Conservation (phyloP, 2,888 invertebrate species). For the Nomada ferruginata region DNA sequence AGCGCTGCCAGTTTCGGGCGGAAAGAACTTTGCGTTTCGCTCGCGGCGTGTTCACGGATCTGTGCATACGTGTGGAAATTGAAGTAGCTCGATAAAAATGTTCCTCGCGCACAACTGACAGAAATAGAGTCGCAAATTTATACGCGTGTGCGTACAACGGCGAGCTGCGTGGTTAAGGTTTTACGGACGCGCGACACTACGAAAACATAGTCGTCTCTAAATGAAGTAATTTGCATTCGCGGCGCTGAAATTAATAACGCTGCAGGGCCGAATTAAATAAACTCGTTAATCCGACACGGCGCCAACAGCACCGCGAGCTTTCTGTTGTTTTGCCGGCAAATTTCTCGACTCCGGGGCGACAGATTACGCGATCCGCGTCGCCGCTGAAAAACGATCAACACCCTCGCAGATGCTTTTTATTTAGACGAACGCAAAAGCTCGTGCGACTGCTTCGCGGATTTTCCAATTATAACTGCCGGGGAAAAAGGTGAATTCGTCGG, state of each 20-base stretch:
- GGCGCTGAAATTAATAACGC: slow-evolving; percentile 69
- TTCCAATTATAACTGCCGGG: too few relatives aligned
- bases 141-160: slow-evolving; percentile 12
- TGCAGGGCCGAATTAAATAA: slow-evolving; percentile 60
- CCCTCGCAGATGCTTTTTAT: not conserved
- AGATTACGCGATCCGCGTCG: slow-evolving; percentile 25
- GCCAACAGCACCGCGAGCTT: slow-evolving; percentile 48
- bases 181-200: not conserved
- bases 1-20: too few relatives aligned
- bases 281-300: slow-evolving; percentile 66
- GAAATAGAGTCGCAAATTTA: not conserved
- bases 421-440: not conserved
- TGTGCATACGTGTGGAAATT: too few relatives aligned
- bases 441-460: not conserved
- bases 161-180: not conserved
- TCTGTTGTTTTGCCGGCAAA: slow-evolving; percentile 19
- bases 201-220: slow-evolving; percentile 32
- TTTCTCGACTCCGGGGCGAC: slow-evolving; percentile 27
- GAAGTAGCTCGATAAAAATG: too few relatives aligned
- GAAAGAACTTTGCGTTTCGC: not conserved
- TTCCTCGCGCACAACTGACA: too few relatives aligned
- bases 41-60: too few relatives aligned
- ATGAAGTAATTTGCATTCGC: slow-evolving; percentile 69
- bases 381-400: slow-evolving; percentile 9
- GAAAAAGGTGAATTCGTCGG: not conserved